Conservation (phyloP, 37 sponge, comb jelly and placozoan genomes). For the Aphrocallistes beatrix region DNA sequence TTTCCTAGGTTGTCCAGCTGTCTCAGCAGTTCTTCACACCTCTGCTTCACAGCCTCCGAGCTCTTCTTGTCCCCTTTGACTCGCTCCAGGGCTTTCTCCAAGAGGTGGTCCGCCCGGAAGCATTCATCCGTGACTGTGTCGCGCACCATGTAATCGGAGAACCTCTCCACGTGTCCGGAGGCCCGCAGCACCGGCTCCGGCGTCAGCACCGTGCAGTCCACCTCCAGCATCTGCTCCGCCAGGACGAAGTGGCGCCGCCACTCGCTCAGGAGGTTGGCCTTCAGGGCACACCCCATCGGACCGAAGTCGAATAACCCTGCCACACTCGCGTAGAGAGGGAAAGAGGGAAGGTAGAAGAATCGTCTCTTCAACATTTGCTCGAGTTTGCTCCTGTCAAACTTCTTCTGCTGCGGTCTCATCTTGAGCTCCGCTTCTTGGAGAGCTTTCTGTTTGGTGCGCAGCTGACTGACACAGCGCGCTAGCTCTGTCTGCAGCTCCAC, state of each 20-base stretch:
- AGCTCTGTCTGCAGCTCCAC: neutral
- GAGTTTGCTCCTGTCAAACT: constrained; percentile 56
- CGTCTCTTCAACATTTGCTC: constrained; percentile 78
- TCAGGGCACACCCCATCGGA: constrained; percentile 93
- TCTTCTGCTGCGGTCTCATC: constrained; percentile 26
- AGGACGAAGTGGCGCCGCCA: constrained; percentile 93
- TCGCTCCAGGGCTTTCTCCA: constrained; percentile 54
- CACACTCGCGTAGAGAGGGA: constrained; percentile 54
- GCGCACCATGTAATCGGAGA: constrained; percentile 91
- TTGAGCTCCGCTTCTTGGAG: constrained; percentile 44
- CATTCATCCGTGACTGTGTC: constrained; percentile 83
- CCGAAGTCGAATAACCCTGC: constrained; percentile 94
- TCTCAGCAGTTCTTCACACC: constrained; percentile 33
- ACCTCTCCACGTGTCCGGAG: constrained; percentile 87
- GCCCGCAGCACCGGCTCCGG: constrained; percentile 77
- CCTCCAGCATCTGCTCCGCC: constrained; percentile 83
- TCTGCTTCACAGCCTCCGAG: constrained; percentile 41
- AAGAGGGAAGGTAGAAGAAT: constrained; percentile 75
- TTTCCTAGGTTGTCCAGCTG: constrained; percentile 60
- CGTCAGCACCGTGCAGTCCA: constrained; percentile 68
- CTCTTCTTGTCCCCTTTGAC: constrained; percentile 47
- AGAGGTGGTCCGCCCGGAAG: constrained; percentile 87
- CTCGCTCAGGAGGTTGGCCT: constrained; percentile 59
- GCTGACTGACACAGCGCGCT: neutral
- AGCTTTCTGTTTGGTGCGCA: neutral